Conservation (phyloP, 1,140 invertebrate species). For the Goniozus legneri region DNA sequence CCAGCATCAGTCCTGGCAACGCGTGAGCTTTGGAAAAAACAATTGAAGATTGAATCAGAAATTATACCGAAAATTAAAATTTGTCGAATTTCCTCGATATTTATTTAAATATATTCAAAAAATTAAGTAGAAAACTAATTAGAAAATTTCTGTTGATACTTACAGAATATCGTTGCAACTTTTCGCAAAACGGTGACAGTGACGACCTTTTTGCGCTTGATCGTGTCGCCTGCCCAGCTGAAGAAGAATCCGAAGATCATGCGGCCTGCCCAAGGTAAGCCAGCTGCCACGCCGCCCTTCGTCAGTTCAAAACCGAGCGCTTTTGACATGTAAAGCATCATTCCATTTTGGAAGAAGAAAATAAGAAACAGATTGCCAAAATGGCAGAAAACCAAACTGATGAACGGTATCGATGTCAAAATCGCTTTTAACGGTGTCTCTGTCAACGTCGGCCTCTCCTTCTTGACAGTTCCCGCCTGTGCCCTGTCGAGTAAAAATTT, state of each 20-base stretch:
- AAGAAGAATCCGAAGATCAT: constrained; percentile 65
- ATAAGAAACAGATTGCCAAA: constrained; percentile 72
- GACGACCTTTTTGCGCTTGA: constrained; percentile 56
- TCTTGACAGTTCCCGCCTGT: constrained; percentile 26
- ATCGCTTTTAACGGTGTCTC: constrained; percentile 46
- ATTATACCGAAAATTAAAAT: constrained; percentile 3
- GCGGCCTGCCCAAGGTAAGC: constrained; percentile 63
- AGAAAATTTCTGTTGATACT: too few relatives aligned
- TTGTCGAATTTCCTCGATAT: not conserved
- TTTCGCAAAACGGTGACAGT: constrained; percentile 63
- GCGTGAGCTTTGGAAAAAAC: constrained; percentile 65
- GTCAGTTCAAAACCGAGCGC: constrained; percentile 78
- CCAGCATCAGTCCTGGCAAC: constrained; percentile 64
- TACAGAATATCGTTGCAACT: constrained; percentile 67
- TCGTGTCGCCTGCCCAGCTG: constrained; percentile 61
- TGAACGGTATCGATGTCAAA: constrained; percentile 64
- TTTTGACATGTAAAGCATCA: constrained; percentile 60
- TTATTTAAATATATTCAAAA: not conserved
- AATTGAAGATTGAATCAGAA: not conserved
- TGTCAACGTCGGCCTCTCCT: constrained; percentile 21
- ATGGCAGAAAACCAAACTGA: constrained; percentile 62
- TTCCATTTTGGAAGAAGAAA: constrained; percentile 79
- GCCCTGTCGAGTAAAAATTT: constrained; percentile 17
- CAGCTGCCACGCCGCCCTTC: constrained; percentile 61
- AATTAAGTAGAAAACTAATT: too few relatives aligned